phyloP scores from a whole-genome alignment of 1,140 invertebrate species.

The Drosophila sulfurigaster region DNA sequence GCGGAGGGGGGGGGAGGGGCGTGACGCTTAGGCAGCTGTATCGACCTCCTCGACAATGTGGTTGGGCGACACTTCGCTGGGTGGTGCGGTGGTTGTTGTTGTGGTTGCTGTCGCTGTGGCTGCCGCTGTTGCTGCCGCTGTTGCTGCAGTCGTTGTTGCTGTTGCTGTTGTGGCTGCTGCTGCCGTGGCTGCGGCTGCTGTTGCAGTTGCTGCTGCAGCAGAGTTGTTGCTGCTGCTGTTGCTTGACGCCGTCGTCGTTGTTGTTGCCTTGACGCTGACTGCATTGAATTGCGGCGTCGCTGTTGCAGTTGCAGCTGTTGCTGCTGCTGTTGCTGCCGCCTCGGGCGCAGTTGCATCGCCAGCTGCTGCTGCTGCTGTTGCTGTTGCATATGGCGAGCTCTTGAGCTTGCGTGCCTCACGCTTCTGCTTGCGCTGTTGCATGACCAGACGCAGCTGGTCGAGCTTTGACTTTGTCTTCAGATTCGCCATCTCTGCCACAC shows the following conservation, averaged over 20 bases:
- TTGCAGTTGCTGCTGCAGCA: too few relatives aligned
- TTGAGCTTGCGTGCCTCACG: constrained; percentile 92
- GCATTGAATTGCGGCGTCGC: constrained; percentile 50
- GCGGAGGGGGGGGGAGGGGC: neutral
- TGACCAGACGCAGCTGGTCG: constrained; percentile 92
- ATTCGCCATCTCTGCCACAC: constrained; percentile 89
- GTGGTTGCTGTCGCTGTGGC: constrained; percentile 23
- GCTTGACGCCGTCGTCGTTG: neutral
- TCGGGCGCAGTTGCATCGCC: constrained; percentile 3
- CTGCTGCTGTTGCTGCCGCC: neutral
- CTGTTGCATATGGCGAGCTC: constrained; percentile 89
- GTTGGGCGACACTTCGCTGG: constrained; percentile 81
- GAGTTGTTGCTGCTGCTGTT: neutral
- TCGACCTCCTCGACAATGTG: constrained; percentile 84
- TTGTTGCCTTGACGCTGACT: constrained; percentile 43
- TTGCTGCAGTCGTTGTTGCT: constrained; percentile 20
- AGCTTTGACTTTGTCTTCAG: constrained; percentile 93
- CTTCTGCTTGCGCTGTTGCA: constrained; percentile 94
- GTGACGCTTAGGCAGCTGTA: constrained; percentile 73
- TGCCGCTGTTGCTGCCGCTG: constrained; percentile 7
- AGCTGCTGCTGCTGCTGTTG: neutral
- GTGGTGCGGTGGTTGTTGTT: constrained; percentile 40
- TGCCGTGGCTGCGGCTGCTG: constrained; percentile 13
- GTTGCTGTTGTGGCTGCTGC: constrained; percentile 3
- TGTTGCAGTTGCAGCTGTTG: neutral